A percentile compares a stretch with the other conserved stretches of the same genome.
phyloP scores from a whole-genome alignment of 1,140 invertebrate species.

The Drosophila pandora region DNA sequence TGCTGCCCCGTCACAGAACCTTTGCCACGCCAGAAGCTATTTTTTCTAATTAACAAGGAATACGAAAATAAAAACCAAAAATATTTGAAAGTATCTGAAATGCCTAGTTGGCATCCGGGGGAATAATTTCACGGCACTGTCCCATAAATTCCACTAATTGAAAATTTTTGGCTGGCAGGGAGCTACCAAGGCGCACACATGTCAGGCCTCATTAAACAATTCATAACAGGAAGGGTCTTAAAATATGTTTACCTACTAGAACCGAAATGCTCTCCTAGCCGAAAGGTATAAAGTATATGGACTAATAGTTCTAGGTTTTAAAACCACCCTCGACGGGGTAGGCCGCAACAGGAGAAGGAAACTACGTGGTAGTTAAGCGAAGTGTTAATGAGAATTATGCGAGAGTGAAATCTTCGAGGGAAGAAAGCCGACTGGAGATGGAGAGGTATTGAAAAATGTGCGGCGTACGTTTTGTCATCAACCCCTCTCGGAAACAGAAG shows the following conservation, averaged over 20 bases:
- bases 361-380: constrained; percentile 54
- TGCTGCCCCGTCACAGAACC: constrained; percentile 11
- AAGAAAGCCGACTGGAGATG: constrained; percentile 7
- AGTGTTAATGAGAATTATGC: constrained; percentile 66
- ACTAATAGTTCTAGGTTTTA: constrained; percentile 21
- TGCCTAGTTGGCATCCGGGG: constrained; percentile 7
- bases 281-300: constrained; percentile 42
- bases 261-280: constrained; percentile 23
- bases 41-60: constrained; percentile 61
- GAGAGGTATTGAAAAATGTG: constrained; percentile 66
- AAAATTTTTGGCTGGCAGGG: constrained; percentile 61
- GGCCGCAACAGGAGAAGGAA: constrained; percentile 19
- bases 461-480: constrained; percentile 65
- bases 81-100: constrained; percentile 37
- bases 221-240: constrained; percentile 57
- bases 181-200: constrained; percentile 48
- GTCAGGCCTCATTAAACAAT: constrained; percentile 69
- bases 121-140: constrained; percentile 36
- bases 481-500: constrained; percentile 51
- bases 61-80: constrained; percentile 11
- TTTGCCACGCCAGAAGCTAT: constrained; percentile 37
- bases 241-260: constrained; percentile 66
- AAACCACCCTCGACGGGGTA: constrained; percentile 49
- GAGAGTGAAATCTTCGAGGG: constrained; percentile 51
- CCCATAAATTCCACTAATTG: constrained; percentile 74